Evolutionary conservation across 2,888 invertebrate species (phyloP), one percentile per base, ranked within the genome.

Genomic region (Tetramorium bicarinatum): DNA sequence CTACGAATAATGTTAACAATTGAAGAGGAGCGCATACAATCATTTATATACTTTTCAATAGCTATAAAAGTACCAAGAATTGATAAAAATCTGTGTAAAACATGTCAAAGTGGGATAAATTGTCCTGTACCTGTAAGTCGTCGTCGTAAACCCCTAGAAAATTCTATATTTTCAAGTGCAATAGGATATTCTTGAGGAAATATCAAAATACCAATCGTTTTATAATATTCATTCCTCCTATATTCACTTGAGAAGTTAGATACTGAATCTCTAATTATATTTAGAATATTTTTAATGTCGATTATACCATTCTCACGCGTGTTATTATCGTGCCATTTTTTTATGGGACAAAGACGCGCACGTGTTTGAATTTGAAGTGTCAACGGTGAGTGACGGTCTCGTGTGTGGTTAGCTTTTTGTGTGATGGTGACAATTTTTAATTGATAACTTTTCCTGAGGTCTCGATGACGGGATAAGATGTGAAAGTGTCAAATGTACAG

Each of bases 61-160:
- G 29, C 29, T 34, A 34, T 34, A 34, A 34, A 34, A 34, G 3
- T 34, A 34, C 29, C 29, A 41, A 47, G 47, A 67, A 67, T 29
- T 67, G 67, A 67, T 18, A 67, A 49, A 49, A 67, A 67, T 67
- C 11, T 15, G 0, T 34, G 8, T 18, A 67, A 67, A 67, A 49
- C 67, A 29, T 67, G 29, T 4, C 67, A 18, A 49, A 67, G 29
- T 49, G 67, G 18, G 1, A 67, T 67, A 18, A 49, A 67, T 67
- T 67, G 67, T 4, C 67, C 67, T 29, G 29, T 67, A 47, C 67
- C 49, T 49, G 1, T 49, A 29, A 67, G 0, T 49, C 3, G 67
- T 49, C 18, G 49, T 67, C 49, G 47, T 13, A 67, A 47, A 0
- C 47, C 49, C 1, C 29, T 67, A 49, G 11, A 49, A 67, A 67